Base-by-base conservation (phyloP, 1,140 invertebrate species). In the Apis florea region DNA sequence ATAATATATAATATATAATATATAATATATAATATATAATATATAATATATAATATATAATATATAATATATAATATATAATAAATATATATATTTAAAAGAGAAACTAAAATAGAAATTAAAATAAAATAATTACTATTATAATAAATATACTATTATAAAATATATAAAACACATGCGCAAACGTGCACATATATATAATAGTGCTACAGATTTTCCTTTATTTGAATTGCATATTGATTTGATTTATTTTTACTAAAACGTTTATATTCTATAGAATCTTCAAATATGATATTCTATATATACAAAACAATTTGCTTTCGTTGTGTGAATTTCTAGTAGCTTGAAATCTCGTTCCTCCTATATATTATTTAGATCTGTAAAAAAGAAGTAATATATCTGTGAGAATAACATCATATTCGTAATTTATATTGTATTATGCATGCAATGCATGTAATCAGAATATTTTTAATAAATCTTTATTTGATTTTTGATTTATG, bases 331-430 rank as follows among this genome's bases (percentile, higher is more conserved):
- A 89, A 79, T 75, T 75, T 84, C 71, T 84, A 80, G 64, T 82
- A 64, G 53, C 75, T 54, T 66, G 31, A 66, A 81, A 83, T 59
- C 56, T 59, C 21, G 13, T 47, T 40, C 17, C 21, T 67, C 17
- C 31, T 40, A 5, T 11, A 40, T 26, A 49, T 91, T 84, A 90
- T 83, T 89, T 89, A 63, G 85, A 92, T 90, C 92, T 93, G 91
- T 31, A 92, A 92, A 71, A 89, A 73, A 90, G 31, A 72, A 90
- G 87, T 61, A 71, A 73, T 83, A 72, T 59, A 40, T 13, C 24
- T 19, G 31, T 86, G 13, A 85, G 54, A 47, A 58, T 68, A 47
- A n/a, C 26, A 19, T 17, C 31, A 53, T 24, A 31, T 11, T 26
- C 3, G 11, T 6, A 3, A 3, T 53, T 31, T 69, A 26, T 6